phyloP scores from a whole-genome alignment of 2,797 vertebrate genomes.

The Muscicapa striata region DNA sequence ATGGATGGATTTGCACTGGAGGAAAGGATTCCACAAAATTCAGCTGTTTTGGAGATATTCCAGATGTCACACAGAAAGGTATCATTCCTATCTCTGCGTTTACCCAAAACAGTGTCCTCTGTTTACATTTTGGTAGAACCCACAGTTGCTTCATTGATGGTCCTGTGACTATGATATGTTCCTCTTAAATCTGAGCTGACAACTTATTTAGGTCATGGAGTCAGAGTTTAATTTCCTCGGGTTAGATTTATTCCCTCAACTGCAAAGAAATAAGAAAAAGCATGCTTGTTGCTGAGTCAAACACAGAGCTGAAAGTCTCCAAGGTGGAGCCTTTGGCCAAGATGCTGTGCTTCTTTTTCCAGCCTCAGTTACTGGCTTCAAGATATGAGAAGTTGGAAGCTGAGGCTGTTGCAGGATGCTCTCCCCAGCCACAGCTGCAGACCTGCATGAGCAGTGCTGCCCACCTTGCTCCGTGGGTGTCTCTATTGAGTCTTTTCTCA shows the following conservation, averaged over 20 bases:
- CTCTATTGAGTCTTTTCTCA: not conserved
- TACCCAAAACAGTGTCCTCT: not conserved
- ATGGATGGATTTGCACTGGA: not conserved
- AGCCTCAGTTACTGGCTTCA: not conserved
- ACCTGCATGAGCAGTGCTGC: not conserved
- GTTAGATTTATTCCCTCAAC: constrained; percentile 48
- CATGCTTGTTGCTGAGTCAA: not conserved
- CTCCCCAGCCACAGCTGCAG: not conserved
- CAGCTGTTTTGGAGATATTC: constrained; percentile 1
- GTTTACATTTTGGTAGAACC: constrained; percentile 24
- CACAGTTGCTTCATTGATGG: constrained; percentile 26
- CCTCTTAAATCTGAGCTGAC: constrained; percentile 45
- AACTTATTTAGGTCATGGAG: constrained; percentile 46
- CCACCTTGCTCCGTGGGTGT: not conserved
- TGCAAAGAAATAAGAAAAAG: not conserved
- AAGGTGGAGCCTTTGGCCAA: not conserved
- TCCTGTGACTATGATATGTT: not conserved
- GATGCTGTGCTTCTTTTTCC: not conserved
- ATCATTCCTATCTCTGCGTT: not conserved
- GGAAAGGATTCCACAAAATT: not conserved
- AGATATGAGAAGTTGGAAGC: not conserved
- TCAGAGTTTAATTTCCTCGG: constrained; percentile 49
- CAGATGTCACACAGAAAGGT: not conserved
- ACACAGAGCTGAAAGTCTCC: not conserved
- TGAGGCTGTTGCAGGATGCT: not conserved